These are phyloP conservation scores for Diabrotica virgifera DNA, from an alignment of 1,140 invertebrate genomes.

Conservation along the genomic window DNA sequence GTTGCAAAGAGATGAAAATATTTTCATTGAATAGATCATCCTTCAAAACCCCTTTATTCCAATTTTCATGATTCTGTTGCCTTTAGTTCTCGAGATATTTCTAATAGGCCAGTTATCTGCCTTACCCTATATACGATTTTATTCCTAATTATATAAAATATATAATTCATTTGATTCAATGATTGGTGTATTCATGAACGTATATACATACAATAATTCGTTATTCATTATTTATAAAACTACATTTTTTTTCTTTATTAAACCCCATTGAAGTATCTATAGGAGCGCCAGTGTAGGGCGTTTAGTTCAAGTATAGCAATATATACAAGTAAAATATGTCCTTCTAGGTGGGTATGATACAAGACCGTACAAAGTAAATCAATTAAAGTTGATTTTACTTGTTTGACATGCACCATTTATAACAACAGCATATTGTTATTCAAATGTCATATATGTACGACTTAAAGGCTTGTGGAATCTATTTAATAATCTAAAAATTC, in stretches of 20 bases:
- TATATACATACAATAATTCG: too few relatives aligned
- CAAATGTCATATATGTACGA: conserved; percentile 1
- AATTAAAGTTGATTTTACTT: conserved; percentile 1
- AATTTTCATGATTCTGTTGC: too few relatives aligned
- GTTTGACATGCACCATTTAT: conserved; percentile 2
- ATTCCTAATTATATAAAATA: too few relatives aligned
- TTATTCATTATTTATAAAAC: too few relatives aligned
- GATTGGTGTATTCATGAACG: too few relatives aligned
- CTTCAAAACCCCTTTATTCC: too few relatives aligned
- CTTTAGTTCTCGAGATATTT: too few relatives aligned
- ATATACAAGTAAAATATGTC: neutral
- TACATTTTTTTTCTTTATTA: neutral
- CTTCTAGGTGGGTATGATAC: neutral
- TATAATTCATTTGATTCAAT: too few relatives aligned
- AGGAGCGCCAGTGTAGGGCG: neutral
- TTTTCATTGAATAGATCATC: too few relatives aligned
- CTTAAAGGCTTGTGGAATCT: conserved; percentile 1
- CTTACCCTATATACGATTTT: too few relatives aligned
- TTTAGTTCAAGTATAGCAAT: conserved; percentile 1
- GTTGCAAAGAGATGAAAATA: too few relatives aligned
- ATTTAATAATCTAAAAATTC: conserved; percentile 3
- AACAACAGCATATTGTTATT: conserved; percentile 2
- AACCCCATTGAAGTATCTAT: neutral
- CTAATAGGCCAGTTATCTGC: too few relatives aligned
- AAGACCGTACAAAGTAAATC: conserved; percentile 2